Percentiles rank a stretch among this genome's conserved stretches.
Evolutionary conservation across 2,797 vertebrate species (phyloP).

Genomic region (Rousettus madagascariensis): DNA sequence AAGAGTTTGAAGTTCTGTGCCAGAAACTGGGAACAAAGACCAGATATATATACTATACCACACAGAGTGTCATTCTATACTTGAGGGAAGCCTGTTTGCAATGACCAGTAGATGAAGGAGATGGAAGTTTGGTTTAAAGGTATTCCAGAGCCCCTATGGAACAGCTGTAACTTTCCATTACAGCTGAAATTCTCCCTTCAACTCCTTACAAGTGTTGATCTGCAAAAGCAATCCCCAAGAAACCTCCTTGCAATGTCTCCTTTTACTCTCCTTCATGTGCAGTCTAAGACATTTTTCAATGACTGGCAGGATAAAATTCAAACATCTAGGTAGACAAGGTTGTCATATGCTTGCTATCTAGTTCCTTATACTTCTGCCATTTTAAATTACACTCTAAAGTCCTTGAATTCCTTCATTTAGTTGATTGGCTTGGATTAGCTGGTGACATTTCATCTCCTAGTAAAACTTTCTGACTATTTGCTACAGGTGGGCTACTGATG

Average conservation of each 20-base stretch:
- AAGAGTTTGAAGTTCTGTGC: background rate
- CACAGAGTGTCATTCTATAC: background rate
- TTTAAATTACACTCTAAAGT: background rate
- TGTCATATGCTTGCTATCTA: background rate
- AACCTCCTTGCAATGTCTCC: background rate
- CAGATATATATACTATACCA: background rate
- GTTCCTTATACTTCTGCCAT: background rate
- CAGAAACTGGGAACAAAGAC: background rate
- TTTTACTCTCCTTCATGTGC: background rate
- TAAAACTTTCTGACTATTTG: background rate
- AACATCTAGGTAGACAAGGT: background rate
- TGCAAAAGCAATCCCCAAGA: background rate
- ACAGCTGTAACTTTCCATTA: background rate
- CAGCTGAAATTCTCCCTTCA: background rate
- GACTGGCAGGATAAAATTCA: background rate
- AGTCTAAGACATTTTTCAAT: background rate
- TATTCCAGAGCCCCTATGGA: background rate
- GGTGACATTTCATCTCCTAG: background rate
- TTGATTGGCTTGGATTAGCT: background rate
- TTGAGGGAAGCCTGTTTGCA: background rate
- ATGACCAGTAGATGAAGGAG: background rate
- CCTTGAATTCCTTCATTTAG: background rate
- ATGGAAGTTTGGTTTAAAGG: background rate
- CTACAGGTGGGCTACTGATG: background rate
- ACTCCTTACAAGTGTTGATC: background rate